Percentiles rank a stretch among this genome's conserved stretches.
phyloP scores from a whole-genome alignment of 2,797 vertebrate species.

The Lerista edwardsae region DNA sequence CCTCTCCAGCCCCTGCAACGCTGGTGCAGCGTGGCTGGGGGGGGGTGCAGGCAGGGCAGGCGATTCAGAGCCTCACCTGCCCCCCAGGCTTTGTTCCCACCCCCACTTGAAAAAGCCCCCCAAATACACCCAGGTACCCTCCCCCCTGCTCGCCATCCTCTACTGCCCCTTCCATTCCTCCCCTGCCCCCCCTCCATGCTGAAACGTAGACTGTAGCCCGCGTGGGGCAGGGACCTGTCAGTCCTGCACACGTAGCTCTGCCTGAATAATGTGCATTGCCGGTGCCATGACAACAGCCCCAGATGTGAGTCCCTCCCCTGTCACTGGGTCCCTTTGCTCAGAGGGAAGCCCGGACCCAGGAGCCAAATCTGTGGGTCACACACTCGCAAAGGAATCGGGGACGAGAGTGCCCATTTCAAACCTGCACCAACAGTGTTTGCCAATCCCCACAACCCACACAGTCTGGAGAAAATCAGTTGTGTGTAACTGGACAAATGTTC shows the following conservation, averaged over 20 bases:
- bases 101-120: not conserved
- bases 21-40: too few species aligned
- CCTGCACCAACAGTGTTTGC: not conserved
- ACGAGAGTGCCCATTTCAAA: not conserved
- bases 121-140: too few species aligned
- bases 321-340: not conserved
- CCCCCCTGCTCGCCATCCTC: not conserved
- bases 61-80: too few species aligned
- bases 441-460: slow-evolving; percentile 1
- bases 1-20: too few species aligned
- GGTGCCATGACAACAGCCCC: not conserved
- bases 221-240: not conserved
- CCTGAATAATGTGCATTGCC: not conserved
- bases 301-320: not conserved
- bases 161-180: not conserved
- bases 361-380: not conserved
- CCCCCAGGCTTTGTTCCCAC: not conserved
- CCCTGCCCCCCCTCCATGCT: not conserved
- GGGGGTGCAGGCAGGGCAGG: too few species aligned
- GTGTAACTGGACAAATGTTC: not conserved
- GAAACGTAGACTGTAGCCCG: not conserved
- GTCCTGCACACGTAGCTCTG: not conserved
- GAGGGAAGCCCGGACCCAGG: not conserved
- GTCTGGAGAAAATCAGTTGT: not conserved
- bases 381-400: not conserved